These are phyloP conservation scores for Drosophila athabasca DNA, from an alignment of 1,140 invertebrate genomes.

Conservation along the genomic window DNA sequence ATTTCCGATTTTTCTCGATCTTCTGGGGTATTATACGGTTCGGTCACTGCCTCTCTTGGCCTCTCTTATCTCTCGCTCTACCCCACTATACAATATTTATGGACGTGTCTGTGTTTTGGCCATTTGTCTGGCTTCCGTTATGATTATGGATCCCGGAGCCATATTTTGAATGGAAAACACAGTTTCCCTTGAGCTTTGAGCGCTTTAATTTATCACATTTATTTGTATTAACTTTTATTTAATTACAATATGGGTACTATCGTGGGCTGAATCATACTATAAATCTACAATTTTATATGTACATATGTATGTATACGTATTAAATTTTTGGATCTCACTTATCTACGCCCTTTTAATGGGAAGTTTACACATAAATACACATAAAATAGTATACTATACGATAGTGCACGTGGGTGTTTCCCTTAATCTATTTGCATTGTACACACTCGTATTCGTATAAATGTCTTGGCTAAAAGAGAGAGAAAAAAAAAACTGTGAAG, in stretches of 20 bases:
- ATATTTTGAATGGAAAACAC: constrained; percentile 40
- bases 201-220: constrained; percentile 72
- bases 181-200: constrained; percentile 5
- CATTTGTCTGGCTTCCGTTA: constrained; percentile 64
- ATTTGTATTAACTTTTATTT: constrained; percentile 63
- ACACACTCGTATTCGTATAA: neutral
- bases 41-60: no score
- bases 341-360: constrained; percentile 39
- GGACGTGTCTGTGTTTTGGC: neutral
- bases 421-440: constrained; percentile 46
- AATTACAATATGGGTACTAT: constrained; percentile 50
- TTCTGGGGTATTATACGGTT: no score
- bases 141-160: constrained; percentile 9
- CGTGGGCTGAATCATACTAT: constrained; percentile 22
- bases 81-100: no score
- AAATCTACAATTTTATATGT: constrained; percentile 32
- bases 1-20: no score
- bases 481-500: constrained; percentile 32
- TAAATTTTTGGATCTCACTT: constrained; percentile 39
- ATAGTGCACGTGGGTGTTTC: constrained; percentile 29
- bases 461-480: constrained; percentile 14
- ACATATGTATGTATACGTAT: constrained; percentile 19
- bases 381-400: constrained; percentile 32
- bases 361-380: constrained; percentile 44
- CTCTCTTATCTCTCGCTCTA: no score